These are phyloP conservation scores for Megalops atlanticus DNA, from an alignment of 2,113 vertebrate genomes.

Conservation along the genomic window DNA sequence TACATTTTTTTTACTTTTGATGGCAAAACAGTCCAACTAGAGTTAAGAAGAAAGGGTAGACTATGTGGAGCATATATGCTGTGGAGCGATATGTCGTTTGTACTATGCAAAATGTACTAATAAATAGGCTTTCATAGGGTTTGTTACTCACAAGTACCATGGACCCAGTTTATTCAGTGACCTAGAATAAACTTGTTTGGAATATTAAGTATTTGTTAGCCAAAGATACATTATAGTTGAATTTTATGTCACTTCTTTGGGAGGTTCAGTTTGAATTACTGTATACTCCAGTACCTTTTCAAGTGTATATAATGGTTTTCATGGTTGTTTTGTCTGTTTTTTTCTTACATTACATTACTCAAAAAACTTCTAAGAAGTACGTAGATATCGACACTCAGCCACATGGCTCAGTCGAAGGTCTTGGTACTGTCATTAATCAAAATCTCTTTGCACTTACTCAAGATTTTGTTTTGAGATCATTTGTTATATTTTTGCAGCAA, in stretches of 20 bases:
- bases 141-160: background rate
- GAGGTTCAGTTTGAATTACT: background rate
- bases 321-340: background rate
- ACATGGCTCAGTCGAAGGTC: background rate
- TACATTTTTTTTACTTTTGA: constrained; percentile 26
- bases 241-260: background rate
- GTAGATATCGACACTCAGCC: background rate
- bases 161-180: background rate
- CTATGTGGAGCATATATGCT: background rate
- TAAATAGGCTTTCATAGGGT: background rate
- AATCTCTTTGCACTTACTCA: constrained; percentile 19
- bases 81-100: background rate
- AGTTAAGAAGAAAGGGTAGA: background rate
- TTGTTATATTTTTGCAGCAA: constrained; percentile 13
- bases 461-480: constrained; percentile 1
- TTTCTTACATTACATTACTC: background rate
- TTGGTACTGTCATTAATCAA: background rate
- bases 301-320: constrained; percentile 16
- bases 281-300: background rate
- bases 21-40: background rate
- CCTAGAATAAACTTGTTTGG: background rate
- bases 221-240: constrained; percentile 5
- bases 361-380: background rate
- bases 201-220: background rate
- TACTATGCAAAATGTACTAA: background rate